Conservation (phyloP, 2,113 vertebrate species). For the Scomber scombrus region DNA sequence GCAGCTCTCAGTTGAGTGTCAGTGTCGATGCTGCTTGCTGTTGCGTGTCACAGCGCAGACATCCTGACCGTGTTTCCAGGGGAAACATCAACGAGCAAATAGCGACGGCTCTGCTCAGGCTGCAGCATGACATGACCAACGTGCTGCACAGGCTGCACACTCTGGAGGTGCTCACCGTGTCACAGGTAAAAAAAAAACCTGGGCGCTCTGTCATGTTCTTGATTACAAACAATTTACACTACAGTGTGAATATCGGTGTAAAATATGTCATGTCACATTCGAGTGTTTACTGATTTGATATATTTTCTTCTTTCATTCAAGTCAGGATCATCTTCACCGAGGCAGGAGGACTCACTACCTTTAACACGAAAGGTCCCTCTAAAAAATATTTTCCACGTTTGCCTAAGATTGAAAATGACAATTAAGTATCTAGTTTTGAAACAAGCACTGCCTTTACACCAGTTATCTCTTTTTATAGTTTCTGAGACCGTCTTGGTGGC, state of each 20-base stretch:
- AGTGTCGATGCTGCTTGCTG: constrained; percentile 77
- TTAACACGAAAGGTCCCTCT: constrained; percentile 56
- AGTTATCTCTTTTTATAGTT: constrained; percentile 59
- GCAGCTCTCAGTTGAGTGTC: constrained; percentile 63
- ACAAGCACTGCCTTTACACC: not conserved
- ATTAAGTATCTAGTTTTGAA: not conserved
- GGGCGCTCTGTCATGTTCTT: too few species aligned
- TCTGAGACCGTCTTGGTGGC: constrained; percentile 92
- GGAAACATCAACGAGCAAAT: constrained; percentile 89
- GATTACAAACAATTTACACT: too few species aligned
- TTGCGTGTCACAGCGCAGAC: constrained; percentile 67
- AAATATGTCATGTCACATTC: not conserved
- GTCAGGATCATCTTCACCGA: constrained; percentile 65
- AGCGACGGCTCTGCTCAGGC: constrained; percentile 85
- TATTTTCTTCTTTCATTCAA: constrained; percentile 33
- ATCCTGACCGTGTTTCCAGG: constrained; percentile 74
- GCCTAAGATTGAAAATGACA: not conserved
- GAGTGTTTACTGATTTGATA: not conserved
- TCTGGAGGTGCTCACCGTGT: constrained; percentile 87
- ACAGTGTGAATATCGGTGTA: not conserved
- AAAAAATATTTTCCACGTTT: not conserved
- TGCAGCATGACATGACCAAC: constrained; percentile 93
- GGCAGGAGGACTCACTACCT: constrained; percentile 25
- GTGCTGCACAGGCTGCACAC: constrained; percentile 89
- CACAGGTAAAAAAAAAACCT: constrained; percentile 83